A percentile compares a stretch with the other conserved stretches of the same genome.
Evolutionary conservation across 1,140 invertebrate genomes (phyloP).

Genomic region (Platyscapa corneri): DNA sequence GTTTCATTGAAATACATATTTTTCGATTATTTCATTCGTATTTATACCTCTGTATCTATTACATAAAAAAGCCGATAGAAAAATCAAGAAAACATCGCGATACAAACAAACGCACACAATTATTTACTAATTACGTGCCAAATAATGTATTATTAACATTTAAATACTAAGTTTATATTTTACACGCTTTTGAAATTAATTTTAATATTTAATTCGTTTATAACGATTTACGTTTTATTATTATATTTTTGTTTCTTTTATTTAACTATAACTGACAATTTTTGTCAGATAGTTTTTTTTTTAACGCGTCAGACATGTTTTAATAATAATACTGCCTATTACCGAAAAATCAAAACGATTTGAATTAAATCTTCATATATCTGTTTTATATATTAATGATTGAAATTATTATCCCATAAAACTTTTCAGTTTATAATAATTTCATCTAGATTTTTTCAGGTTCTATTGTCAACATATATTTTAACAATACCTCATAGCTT

Average conservation of each 20-base stretch:
- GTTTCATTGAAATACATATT: conserved; percentile 30
- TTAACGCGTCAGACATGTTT: conserved; percentile 19
- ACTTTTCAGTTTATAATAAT: background rate
- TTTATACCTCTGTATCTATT: conserved; percentile 27
- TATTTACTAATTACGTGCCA: conserved; percentile 12
- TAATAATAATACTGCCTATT: conserved; percentile 43
- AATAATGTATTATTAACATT: conserved; percentile 35
- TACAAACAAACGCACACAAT: conserved; percentile 27
- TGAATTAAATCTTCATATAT: background rate
- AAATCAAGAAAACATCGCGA: conserved; percentile 22
- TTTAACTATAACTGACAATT: conserved; percentile 21
- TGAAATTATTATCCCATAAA: conserved; percentile 4
- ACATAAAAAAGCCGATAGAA: conserved; percentile 1
- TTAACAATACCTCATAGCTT: conserved; percentile 36
- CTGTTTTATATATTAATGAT: background rate
- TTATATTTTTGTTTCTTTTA: conserved; percentile 33
- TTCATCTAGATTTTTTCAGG: background rate
- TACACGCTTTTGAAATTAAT: conserved; percentile 32
- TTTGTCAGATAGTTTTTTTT: conserved; percentile 5
- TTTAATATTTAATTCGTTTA: conserved; percentile 36
- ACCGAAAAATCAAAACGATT: background rate
- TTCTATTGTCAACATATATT: conserved; percentile 58
- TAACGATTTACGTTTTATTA: conserved; percentile 45
- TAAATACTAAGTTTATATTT: conserved; percentile 33
- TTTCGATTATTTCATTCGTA: conserved; percentile 5